Percentiles rank a stretch among this genome's conserved stretches.
Evolutionary conservation across 2,113 vertebrate genomes (phyloP).

Genomic region (Crotalus tigris): DNA sequence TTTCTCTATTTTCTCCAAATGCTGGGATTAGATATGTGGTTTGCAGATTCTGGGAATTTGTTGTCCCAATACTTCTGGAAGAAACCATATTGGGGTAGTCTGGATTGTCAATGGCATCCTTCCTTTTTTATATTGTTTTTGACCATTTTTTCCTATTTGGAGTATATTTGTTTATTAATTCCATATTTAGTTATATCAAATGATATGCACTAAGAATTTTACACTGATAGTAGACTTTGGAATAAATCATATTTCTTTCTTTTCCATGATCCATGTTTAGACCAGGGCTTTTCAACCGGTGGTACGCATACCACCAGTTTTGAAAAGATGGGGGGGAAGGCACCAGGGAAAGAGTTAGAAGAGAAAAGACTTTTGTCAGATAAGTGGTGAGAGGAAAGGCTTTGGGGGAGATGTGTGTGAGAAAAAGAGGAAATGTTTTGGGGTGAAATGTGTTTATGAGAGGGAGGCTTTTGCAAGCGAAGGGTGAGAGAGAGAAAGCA

Average conservation of each 20-base stretch:
- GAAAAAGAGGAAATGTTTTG: too few relatives aligned
- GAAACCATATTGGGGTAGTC: background rate
- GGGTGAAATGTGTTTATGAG: too few relatives aligned
- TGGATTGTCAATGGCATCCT: background rate
- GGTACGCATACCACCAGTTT: too few relatives aligned
- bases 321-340: too few relatives aligned
- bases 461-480: too few relatives aligned
- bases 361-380: too few relatives aligned
- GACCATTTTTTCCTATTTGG: background rate
- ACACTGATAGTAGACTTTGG: background rate
- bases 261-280: background rate
- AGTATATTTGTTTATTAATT: background rate
- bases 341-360: too few relatives aligned
- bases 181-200: background rate
- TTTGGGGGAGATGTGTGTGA: too few relatives aligned
- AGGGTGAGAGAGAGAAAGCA: too few relatives aligned
- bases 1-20: background rate
- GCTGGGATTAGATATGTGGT: background rate
- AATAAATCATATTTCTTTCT: background rate
- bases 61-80: background rate
- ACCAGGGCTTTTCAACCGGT: too few relatives aligned
- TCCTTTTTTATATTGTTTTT: background rate
- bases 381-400: too few relatives aligned
- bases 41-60: background rate
- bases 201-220: background rate